Evolutionary conservation across 2,113 vertebrate species (phyloP).

Genomic region (Nymphicus hollandicus): DNA sequence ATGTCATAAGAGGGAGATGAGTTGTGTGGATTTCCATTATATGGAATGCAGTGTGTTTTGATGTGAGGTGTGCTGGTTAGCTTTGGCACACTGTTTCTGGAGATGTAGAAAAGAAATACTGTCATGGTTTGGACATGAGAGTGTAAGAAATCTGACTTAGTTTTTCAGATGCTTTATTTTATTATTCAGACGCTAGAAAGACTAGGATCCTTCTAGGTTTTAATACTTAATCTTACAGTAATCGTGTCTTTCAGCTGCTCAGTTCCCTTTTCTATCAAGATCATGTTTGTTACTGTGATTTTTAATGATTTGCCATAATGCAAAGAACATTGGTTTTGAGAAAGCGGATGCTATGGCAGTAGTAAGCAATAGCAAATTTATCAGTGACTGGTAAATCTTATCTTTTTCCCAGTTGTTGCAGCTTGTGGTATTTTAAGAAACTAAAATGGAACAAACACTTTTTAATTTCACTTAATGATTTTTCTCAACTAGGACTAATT

Average conservation of each 20-base stretch:
- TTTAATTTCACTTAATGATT: not conserved
- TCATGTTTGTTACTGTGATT: not conserved
- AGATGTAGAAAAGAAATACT: not conserved
- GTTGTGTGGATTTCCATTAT: not conserved
- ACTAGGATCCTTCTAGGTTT: not conserved
- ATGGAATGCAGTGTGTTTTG: not conserved
- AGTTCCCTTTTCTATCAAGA: not conserved
- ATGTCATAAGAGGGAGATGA: not conserved
- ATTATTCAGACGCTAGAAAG: not conserved
- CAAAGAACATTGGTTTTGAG: not conserved
- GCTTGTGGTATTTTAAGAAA: not conserved
- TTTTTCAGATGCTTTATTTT: not conserved
- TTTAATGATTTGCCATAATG: not conserved
- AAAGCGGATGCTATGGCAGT: not conserved
- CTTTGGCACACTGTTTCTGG: not conserved
- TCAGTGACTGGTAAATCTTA: not conserved
- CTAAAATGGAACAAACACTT: not conserved
- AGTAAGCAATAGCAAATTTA: not conserved
- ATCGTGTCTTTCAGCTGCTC: not conserved
- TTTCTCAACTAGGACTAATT: not conserved
- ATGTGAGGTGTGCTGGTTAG: not conserved
- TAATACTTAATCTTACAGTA: not conserved
- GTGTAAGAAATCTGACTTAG: not conserved
- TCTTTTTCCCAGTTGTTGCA: not conserved
- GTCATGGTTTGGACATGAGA: not conserved